Evolutionary conservation across 2,888 invertebrate species (phyloP), one percentile per base, ranked within the genome.

Genomic region (Protodeltote pygarga): DNA sequence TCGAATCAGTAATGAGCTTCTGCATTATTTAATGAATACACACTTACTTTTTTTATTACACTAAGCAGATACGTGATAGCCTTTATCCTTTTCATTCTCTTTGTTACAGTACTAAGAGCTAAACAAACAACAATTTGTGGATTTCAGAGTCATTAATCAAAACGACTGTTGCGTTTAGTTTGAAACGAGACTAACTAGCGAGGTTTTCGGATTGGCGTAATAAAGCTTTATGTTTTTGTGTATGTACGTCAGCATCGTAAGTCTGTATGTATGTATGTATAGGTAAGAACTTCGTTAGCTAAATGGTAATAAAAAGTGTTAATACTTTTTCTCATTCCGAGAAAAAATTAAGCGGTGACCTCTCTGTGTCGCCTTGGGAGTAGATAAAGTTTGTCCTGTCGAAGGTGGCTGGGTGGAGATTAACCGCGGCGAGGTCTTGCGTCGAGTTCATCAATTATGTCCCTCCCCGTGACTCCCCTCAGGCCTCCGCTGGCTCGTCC

Each of bases 391-490:
- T 79, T 70, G 72, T 71, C 70, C 74, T 71, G 77, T 74, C 78
- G 73, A 77, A 77, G 77, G 76, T 78, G 71, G 71, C 65, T 61
- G 67, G 65, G 71, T 59, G 61, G 70, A 82, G 81, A 83, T 84
- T 84, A 85, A 75, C 75, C 75, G 74, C 62, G 65, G 64, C 70
- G 71, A 69, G 72, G 73, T 77, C 77, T 77, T 83, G 77, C 79
- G 82, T 79, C 75, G 79, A 77, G 77, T 85, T 82, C 87, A 87
- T 87, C 86, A 87, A 87, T 87, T 87, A 87, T 80, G 75, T 73
- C 66, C 51, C 65, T 44, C 64, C 69, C 65, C 60, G 59, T 42
- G 41, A 39, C 42, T 39, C 55, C 44, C 42, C 38, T 40, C 41
- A 33, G 45, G 46, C 65, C 53, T 45, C 65, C 65, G 55, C 65